These are phyloP conservation scores for Eurytoma adleriae DNA, from an alignment of 2,888 invertebrate species.

Conservation along the genomic window DNA sequence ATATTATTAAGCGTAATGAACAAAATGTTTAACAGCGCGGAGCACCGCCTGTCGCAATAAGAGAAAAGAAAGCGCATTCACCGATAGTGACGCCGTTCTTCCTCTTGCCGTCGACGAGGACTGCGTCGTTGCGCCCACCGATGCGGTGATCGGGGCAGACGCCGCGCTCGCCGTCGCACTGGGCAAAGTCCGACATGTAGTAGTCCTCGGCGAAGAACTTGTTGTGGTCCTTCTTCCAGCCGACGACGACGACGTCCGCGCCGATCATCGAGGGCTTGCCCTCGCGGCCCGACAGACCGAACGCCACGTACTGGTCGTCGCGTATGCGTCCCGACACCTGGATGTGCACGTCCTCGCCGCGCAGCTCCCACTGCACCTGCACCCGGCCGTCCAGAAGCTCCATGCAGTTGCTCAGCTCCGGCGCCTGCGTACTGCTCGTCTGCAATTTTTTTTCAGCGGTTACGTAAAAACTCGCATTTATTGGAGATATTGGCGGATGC, in stretches of 20 bases:
- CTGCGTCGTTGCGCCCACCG: constrained; percentile 88
- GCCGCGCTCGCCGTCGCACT: constrained; percentile 89
- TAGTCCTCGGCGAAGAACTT: constrained; percentile 90
- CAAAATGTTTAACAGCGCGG: no score
- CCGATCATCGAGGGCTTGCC: constrained; percentile 87
- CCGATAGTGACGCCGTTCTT: constrained; percentile 87
- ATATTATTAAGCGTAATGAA: no score
- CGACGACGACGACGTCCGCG: constrained; percentile 90
- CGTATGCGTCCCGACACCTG: constrained; percentile 87
- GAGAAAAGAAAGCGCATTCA: constrained; percentile 44
- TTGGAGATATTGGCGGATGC: neutral
- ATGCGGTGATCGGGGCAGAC: constrained; percentile 91
- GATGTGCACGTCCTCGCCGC: constrained; percentile 86
- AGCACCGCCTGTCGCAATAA: neutral
- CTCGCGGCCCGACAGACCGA: constrained; percentile 89
- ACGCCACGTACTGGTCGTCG: constrained; percentile 92
- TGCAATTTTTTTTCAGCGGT: constrained; percentile 73
- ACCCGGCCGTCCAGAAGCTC: constrained; percentile 89
- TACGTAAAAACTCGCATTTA: neutral
- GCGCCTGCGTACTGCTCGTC: constrained; percentile 88
- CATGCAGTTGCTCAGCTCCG: constrained; percentile 85
- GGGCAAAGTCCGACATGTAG: constrained; percentile 87
- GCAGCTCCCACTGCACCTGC: constrained; percentile 92
- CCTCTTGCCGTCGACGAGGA: constrained; percentile 85
- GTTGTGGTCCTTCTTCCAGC: constrained; percentile 80